phyloP scores from a whole-genome alignment of 1,140 invertebrate genomes.

The Ptiloglossa arizonensis region DNA sequence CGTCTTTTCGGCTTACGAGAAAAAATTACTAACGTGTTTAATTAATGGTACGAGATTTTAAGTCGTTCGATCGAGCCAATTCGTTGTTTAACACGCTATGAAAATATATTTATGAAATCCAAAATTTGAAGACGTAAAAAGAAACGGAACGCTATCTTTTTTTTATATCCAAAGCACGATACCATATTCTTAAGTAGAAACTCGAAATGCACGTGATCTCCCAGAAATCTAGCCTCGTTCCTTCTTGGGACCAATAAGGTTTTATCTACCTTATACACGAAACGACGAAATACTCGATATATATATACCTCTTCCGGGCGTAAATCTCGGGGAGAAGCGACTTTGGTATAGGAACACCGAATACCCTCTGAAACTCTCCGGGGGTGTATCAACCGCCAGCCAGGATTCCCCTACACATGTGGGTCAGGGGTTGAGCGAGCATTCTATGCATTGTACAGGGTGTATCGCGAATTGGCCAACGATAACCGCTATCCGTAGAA shows the following conservation, averaged over 20 bases:
- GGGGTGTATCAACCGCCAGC: constrained; percentile 44
- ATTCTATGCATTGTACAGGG: neutral
- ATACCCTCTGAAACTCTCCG: constrained; percentile 42
- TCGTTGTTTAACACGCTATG: too few species aligned
- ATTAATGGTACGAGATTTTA: too few species aligned
- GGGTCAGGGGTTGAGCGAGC: constrained; percentile 55
- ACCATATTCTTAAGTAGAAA: neutral
- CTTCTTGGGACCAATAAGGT: constrained; percentile 38
- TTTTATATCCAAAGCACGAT: neutral
- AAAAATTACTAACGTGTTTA: too few species aligned
- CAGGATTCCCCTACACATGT: constrained; percentile 43
- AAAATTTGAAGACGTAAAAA: neutral
- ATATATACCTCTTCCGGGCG: neutral
- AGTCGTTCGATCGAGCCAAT: too few species aligned
- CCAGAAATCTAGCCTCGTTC: neutral
- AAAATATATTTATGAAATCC: too few species aligned
- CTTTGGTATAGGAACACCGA: too few species aligned
- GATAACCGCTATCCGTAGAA: neutral
- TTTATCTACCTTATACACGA: constrained; percentile 40
- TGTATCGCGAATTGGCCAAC: neutral
- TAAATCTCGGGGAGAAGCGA: constrained; percentile 51
- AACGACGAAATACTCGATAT: constrained; percentile 36
- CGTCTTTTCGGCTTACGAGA: too few species aligned
- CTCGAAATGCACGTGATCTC: neutral
- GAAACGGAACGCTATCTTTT: neutral